Evolutionary conservation across 2,113 vertebrate genomes (phyloP).

Genomic region (Casuarius casuarius): DNA sequence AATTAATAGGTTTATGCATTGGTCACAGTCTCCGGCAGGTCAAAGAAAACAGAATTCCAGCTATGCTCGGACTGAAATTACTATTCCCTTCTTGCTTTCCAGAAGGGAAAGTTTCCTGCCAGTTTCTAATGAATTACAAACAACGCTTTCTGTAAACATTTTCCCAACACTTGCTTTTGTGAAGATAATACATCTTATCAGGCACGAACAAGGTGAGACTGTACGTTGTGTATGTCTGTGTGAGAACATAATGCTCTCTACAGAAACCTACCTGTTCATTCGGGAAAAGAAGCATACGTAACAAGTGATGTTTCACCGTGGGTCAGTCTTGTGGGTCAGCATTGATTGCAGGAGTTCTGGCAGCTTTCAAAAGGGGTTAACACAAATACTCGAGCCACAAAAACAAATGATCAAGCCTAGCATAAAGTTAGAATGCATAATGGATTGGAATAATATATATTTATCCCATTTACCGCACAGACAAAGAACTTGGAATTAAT

Average conservation of each 20-base stretch:
- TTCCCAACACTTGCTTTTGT: neutral
- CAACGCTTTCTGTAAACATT: neutral
- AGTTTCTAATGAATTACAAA: neutral
- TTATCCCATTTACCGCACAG: neutral
- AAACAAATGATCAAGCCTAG: neutral
- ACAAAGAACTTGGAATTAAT: slow-evolving; percentile 26
- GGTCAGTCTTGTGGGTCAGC: neutral
- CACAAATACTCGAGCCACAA: neutral
- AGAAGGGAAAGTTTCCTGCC: neutral
- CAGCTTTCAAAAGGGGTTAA: slow-evolving; percentile 44
- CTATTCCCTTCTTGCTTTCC: neutral
- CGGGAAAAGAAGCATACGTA: neutral
- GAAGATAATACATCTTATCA: neutral
- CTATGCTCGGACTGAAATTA: neutral
- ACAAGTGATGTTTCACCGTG: neutral
- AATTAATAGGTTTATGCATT: neutral
- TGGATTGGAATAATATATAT: neutral
- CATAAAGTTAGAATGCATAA: slow-evolving; percentile 18
- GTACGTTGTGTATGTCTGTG: neutral
- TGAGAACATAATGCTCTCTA: neutral
- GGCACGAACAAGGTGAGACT: neutral
- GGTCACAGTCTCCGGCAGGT: fast-evolving
- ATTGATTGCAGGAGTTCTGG: slow-evolving; percentile 7
- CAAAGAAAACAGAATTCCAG: neutral
- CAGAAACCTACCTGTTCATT: slow-evolving; percentile 34